Evolutionary conservation across 2,113 vertebrate genomes (phyloP), one percentile per base, ranked within the genome.

Genomic region (Myrmophylax atrothorax): DNA sequence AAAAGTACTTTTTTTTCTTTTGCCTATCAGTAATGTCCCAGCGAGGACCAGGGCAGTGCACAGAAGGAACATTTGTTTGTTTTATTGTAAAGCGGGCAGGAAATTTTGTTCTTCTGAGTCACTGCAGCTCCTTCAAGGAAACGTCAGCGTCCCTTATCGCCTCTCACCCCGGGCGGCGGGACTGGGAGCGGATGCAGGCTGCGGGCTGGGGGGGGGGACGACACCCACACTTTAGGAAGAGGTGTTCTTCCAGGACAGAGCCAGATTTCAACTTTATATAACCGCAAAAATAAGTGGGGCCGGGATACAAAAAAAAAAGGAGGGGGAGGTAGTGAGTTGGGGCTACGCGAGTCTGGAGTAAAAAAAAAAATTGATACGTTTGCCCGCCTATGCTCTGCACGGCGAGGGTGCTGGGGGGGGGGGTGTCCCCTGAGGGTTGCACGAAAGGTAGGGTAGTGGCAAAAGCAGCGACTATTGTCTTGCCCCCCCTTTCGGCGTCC

Each of bases 21-120:
- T 58, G 84, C 91, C 92, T 97, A 96, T 96, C 94, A 59, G 87
- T 94, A 97, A 95, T 84, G 77, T 70, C 89, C 74, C 79, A 83
- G 85, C 67, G 76, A 18, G 82, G 72, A 84, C 66, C 37, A 79
- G 86, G 87, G 91, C 89, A 95, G 78, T 44, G 87, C 78, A 62
- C 79, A 90, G 87, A 94, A 95, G 91, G 91, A 89, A 84, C 85
- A 37, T 94, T 97, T 97, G 96, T 96, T 96, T 96, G 95, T 97
- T 96, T 97, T 93, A 92, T 77, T 96, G 96, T 97, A 97, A 95
- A 91, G 74, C 50, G 26, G 96, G 96, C 97, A 98, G 98, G 98
- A 98, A 98, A 97, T 97, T 96, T 97, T 87, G 83, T 97, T 97
- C 87, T 84, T 96, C 94, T 97, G 97, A 98, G 96, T 98, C 97